Base-by-base conservation (phyloP, 1,140 invertebrate genomes). In the Chionoecetes opilio region DNA sequence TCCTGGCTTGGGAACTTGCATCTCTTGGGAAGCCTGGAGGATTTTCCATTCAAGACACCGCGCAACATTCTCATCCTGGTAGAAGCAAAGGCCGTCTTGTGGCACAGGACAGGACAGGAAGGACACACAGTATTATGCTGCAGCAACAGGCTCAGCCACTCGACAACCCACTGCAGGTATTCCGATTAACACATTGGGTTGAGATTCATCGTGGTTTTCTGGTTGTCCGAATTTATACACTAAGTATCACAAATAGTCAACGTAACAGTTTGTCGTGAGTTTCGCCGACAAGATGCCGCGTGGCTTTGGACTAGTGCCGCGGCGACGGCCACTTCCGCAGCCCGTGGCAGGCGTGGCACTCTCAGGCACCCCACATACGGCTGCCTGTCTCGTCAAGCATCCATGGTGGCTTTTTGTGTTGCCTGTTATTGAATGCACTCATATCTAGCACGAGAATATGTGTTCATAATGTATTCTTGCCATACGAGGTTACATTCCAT, bases 31-130 rank as follows among this genome's bases (percentile, higher is more conserved):
- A n/a, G 63, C 63, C n/a, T 75, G 6, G 63, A 75, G 21, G 21
- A 75, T 75, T 75, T n/a, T 75, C 63, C 21, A n/a, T 21, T 75
- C 63, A 26, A 8, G n/a, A 26, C 11, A 14, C 63, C 21, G 21
- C 63, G n/a, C 9, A n/a, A 75, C 21, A 75, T 26, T 75, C 63
- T 26, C 63, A 11, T 6, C 6, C 63, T n/a, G 63, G 63, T n/a
- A 75, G 63, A n/a, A 75, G 63, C 63, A n/a, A 11, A n/a, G 63
- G 63, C 11, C 46, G 11, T 53, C 46, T 53, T 53, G 46, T 75
- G 63, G 63, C 63, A 75, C 63, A 75, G n/a, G 63, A 53, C 46
- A 75, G n/a, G 63, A 75, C 63, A 75, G 9, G 53, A 75, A 75
- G 63, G n/a, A 75, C 63, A 75, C 6, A 21, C n/a, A n/a, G n/a